Conservation (phyloP, 1,140 invertebrate species). For the Archegozetes longisetosus region DNA sequence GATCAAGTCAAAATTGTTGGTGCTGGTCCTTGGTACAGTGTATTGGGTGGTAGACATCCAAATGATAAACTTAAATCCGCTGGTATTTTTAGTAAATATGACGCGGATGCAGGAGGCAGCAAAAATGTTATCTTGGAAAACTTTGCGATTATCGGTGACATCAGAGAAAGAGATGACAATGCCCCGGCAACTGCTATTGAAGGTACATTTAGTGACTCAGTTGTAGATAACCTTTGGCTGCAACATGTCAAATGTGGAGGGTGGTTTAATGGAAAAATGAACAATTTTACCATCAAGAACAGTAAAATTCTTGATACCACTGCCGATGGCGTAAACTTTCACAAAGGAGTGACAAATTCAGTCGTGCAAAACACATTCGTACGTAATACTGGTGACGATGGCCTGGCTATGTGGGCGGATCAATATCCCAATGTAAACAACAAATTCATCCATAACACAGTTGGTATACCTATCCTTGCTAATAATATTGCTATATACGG, state of each 20-base stretch:
- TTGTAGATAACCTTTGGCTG: constrained; percentile 1
- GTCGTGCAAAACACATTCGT: too few relatives aligned
- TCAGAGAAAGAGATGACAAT: not conserved
- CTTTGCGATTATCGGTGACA: constrained; percentile 1
- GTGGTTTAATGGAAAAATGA: constrained; percentile 7
- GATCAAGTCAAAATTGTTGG: not conserved
- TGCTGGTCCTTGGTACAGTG: constrained; percentile 2
- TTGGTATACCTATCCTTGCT: not conserved
- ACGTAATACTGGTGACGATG: constrained; percentile 5
- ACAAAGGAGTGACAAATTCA: too few relatives aligned
- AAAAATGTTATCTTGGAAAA: not conserved
- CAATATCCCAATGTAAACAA: not conserved
- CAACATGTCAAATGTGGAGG: constrained; percentile 4
- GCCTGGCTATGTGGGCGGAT: constrained; percentile 4
- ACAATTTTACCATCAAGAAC: not conserved
- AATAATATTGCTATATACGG: constrained; percentile 9
- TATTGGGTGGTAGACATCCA: constrained; percentile 1
- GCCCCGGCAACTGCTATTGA: not conserved
- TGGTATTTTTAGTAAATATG: constrained; percentile 4
- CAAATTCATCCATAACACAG: too few relatives aligned
- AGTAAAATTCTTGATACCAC: constrained; percentile 1
- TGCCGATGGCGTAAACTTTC: not conserved
- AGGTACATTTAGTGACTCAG: not conserved
- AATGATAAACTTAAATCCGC: not conserved
- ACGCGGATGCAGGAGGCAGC: not conserved